Conservation (phyloP, 2,113 vertebrate genomes). For the Fregata magnificens region DNA sequence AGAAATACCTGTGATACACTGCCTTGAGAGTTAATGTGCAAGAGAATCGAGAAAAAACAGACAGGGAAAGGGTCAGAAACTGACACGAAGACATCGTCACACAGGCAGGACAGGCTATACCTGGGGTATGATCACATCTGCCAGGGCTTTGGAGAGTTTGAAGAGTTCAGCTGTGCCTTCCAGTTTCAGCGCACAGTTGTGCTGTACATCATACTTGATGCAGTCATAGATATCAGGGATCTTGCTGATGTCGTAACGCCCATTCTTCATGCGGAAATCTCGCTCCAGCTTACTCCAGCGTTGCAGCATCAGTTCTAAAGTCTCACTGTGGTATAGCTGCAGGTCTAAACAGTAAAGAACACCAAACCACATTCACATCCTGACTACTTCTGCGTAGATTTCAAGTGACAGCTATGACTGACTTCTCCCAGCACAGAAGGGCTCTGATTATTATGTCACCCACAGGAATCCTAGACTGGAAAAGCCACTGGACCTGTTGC, state of each 20-base stretch:
- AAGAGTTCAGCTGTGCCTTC: slow-evolving; percentile 92
- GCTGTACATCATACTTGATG: slow-evolving; percentile 96
- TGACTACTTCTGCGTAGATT: background rate
- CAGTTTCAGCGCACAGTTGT: slow-evolving; percentile 87
- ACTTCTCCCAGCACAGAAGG: background rate
- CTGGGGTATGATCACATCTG: slow-evolving; percentile 96
- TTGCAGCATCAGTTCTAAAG: slow-evolving; percentile 95
- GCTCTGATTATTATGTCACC: background rate
- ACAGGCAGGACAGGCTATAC: slow-evolving; percentile 47
- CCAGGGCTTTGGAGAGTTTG: slow-evolving; percentile 88
- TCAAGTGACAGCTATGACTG: background rate
- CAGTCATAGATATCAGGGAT: slow-evolving; percentile 98
- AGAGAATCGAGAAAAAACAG: background rate
- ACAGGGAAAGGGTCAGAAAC: background rate
- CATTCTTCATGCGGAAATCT: slow-evolving; percentile 94
- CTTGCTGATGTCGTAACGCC: slow-evolving; percentile 97
- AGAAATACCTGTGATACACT: background rate
- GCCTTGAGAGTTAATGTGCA: background rate
- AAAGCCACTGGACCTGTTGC: background rate
- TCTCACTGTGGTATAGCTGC: slow-evolving; percentile 96
- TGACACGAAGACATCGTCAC: rapidly evolving
- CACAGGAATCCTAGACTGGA: background rate
- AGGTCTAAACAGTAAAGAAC: slow-evolving; percentile 75
- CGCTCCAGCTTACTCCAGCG: slow-evolving; percentile 95
- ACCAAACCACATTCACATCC: background rate